These are phyloP conservation scores for Tapera naevia DNA, from an alignment of 2,797 vertebrate species.

Conservation along the genomic window DNA sequence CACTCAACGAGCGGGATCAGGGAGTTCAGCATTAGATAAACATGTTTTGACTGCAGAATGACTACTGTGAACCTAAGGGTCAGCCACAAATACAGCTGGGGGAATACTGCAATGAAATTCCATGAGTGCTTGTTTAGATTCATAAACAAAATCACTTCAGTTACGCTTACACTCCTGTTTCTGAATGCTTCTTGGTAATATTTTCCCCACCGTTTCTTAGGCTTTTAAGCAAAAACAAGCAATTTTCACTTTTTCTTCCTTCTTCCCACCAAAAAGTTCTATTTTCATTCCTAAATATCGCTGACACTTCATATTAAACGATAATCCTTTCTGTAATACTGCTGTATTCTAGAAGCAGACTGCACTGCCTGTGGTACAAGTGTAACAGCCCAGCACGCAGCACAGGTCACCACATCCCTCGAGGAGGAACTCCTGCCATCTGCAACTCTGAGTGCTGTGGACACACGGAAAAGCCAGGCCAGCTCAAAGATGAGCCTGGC, in stretches of 20 bases:
- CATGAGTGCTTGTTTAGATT: background rate
- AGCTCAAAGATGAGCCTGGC: background rate
- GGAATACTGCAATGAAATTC: background rate
- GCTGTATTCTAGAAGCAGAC: background rate
- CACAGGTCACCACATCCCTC: background rate
- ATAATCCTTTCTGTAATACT: background rate
- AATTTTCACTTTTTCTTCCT: background rate
- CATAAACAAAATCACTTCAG: background rate
- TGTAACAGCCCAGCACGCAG: background rate
- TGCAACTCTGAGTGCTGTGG: fast-evolving
- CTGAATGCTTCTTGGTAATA: background rate
- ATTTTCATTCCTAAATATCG: background rate
- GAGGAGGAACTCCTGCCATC: background rate
- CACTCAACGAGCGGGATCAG: background rate
- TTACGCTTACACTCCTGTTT: background rate
- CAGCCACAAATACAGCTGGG: background rate
- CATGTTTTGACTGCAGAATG: background rate
- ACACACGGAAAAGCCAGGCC: background rate
- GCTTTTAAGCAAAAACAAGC: background rate
- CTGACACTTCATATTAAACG: background rate
- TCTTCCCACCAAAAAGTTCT: background rate
- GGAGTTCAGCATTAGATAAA: background rate
- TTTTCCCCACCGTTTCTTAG: background rate
- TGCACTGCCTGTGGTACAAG: too few species aligned
- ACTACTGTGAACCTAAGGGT: background rate